phyloP scores from a whole-genome alignment of 1,140 invertebrate genomes.

The Eumeta japonica region DNA sequence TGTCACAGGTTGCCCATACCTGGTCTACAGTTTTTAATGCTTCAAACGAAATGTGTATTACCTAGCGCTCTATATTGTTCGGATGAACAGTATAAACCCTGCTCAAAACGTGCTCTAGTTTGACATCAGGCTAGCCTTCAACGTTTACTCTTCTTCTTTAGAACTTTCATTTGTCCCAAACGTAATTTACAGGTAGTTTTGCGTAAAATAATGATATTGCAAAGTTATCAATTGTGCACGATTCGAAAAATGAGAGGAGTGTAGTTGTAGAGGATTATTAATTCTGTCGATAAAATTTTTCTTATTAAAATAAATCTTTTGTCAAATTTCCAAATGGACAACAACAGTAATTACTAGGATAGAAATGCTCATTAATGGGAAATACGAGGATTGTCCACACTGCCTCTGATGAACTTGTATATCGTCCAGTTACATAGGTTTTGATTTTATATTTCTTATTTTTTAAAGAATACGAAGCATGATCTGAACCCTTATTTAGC shows the following conservation, averaged over 20 bases:
- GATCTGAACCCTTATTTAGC: too few species aligned
- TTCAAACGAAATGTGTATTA: conserved; percentile 41
- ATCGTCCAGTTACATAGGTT: conserved; percentile 32
- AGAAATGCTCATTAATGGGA: conserved; percentile 39
- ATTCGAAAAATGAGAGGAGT: conserved; percentile 30
- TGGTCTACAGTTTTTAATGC: conserved; percentile 34
- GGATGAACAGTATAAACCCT: conserved; percentile 38
- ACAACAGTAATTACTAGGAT: conserved; percentile 41
- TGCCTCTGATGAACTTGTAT: conserved; percentile 45
- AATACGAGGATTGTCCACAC: conserved; percentile 47
- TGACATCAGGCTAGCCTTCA: conserved; percentile 20
- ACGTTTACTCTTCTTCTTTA: conserved; percentile 14
- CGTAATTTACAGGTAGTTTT: conserved; percentile 17
- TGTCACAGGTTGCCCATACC: too few species aligned
- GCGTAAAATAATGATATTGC: conserved; percentile 35
- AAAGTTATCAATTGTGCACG: conserved; percentile 16
- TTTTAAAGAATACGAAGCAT: conserved; percentile 18
- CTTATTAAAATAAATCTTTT: conserved; percentile 38
- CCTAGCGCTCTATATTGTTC: conserved; percentile 35
- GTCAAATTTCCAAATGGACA: conserved; percentile 44
- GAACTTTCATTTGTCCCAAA: conserved; percentile 10
- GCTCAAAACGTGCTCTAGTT: conserved; percentile 24
- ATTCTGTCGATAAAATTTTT: conserved; percentile 19
- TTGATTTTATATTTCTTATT: conserved; percentile 17
- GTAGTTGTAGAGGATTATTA: conserved; percentile 21